These are phyloP conservation scores for Rhyzopertha dominica DNA, from an alignment of 1,140 invertebrate genomes.

Conservation along the genomic window DNA sequence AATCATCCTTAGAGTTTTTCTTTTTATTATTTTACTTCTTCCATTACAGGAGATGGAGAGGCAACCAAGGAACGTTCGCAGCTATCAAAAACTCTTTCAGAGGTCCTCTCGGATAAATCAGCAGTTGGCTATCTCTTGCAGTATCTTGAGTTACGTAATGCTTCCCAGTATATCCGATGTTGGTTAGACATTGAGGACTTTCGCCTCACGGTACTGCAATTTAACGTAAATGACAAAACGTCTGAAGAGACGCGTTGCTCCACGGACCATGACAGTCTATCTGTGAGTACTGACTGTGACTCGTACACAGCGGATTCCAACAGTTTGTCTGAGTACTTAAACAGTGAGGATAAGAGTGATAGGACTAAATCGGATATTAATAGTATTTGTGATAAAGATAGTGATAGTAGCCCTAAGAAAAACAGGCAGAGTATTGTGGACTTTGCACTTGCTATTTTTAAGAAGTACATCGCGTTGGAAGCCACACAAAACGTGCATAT, in stretches of 20 bases:
- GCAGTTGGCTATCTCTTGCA: constrained; percentile 70
- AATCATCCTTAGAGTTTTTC: background rate
- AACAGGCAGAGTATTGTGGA: constrained; percentile 44
- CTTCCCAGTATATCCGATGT: constrained; percentile 58
- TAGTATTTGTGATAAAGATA: constrained; percentile 31
- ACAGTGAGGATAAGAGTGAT: constrained; percentile 17
- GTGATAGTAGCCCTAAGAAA: constrained; percentile 33
- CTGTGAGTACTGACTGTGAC: constrained; percentile 45
- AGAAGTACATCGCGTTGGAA: constrained; percentile 52
- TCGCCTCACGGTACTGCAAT: background rate
- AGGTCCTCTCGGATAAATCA: constrained; percentile 63
- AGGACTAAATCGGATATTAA: constrained; percentile 18
- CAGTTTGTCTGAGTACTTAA: constrained; percentile 36
- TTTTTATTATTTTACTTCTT: background rate
- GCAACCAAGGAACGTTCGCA: constrained; percentile 44
- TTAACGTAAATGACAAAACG: constrained; percentile 14
- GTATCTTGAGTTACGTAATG: constrained; percentile 60
- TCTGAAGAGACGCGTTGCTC: constrained; percentile 18
- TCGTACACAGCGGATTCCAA: constrained; percentile 40
- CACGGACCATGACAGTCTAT: constrained; percentile 43
- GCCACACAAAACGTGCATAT: constrained; percentile 47
- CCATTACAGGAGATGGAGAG: constrained; percentile 26
- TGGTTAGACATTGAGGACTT: constrained; percentile 64
- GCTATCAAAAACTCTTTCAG: constrained; percentile 58
- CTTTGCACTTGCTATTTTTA: constrained; percentile 52